These are phyloP conservation scores for Polydrusus cervinus DNA, from an alignment of 2,888 invertebrate species.

Conservation along the genomic window DNA sequence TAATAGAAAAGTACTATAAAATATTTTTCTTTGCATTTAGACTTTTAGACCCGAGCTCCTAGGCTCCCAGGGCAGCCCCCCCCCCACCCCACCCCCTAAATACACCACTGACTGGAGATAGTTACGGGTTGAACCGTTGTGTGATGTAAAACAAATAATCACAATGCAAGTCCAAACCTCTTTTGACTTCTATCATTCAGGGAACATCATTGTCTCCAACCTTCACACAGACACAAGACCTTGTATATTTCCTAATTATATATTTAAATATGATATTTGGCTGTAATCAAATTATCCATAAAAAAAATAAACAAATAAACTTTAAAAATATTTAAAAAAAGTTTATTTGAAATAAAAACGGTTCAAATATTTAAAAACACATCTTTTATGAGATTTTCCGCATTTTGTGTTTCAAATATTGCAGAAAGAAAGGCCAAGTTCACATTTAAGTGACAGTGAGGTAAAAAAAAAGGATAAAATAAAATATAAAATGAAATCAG, in stretches of 20 bases:
- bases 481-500: conserved; percentile 43
- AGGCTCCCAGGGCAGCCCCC: too few species aligned
- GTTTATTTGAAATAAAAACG: conserved; percentile 15
- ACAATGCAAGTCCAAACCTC: too few species aligned
- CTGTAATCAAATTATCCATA: neutral
- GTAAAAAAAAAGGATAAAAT: conserved; percentile 35
- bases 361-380: conserved; percentile 20
- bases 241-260: neutral
- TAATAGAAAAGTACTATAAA: too few species aligned
- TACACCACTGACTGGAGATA: too few species aligned
- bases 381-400: conserved; percentile 31
- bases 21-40: too few species aligned
- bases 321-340: conserved; percentile 6
- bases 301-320: conserved; percentile 14
- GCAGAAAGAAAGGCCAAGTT: conserved; percentile 44
- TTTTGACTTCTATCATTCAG: too few species aligned
- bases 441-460: conserved; percentile 37
- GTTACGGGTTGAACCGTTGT: too few species aligned
- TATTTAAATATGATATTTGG: neutral
- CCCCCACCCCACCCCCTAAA: too few species aligned
- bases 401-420: conserved; percentile 31
- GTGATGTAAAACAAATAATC: too few species aligned
- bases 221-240: too few species aligned
- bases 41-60: too few species aligned
- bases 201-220: too few species aligned